Evolutionary conservation across 92 coral and sea anemone species (phyloP).

Genomic region (Micromussa lordhowensis): DNA sequence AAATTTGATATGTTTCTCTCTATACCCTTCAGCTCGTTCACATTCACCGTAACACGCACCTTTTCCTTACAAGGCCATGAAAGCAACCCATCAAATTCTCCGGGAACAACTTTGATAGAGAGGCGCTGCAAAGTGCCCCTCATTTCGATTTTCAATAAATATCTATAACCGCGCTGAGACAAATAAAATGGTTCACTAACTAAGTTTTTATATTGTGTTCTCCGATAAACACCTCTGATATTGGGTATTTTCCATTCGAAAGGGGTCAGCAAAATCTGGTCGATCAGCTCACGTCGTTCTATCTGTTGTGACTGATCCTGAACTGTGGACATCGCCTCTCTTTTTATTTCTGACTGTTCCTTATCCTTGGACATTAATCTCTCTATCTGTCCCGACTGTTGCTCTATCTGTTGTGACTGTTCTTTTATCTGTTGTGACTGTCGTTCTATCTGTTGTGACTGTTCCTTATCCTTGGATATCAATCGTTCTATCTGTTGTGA

Average conservation of each 20-base stretch:
- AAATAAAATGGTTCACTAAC: conserved; percentile 75
- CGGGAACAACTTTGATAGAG: conserved; percentile 65
- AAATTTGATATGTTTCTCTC: background rate
- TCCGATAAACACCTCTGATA: conserved; percentile 28
- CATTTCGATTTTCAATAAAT: conserved; percentile 36
- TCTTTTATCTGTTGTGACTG: background rate
- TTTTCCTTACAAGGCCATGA: conserved; percentile 74
- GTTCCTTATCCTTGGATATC: no score
- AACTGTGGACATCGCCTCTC: background rate
- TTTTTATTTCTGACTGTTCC: background rate
- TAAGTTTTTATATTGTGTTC: conserved; percentile 53
- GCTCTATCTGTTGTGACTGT: background rate
- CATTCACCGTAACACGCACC: conserved; percentile 48
- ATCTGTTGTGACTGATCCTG: background rate
- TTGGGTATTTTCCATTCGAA: conserved; percentile 78
- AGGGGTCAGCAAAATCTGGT: background rate
- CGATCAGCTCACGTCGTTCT: background rate
- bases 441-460: background rate
- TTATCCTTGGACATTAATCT: background rate
- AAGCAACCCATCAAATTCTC: conserved; percentile 61
- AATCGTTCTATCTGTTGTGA: no score
- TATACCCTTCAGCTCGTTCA: background rate
- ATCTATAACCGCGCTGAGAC: conserved; percentile 63
- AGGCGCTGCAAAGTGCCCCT: background rate
- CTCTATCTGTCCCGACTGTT: background rate